Evolutionary conservation across 2,113 vertebrate genomes (phyloP), one percentile per base, ranked within the genome.

Genomic region (Haliaeetus leucogaster): DNA sequence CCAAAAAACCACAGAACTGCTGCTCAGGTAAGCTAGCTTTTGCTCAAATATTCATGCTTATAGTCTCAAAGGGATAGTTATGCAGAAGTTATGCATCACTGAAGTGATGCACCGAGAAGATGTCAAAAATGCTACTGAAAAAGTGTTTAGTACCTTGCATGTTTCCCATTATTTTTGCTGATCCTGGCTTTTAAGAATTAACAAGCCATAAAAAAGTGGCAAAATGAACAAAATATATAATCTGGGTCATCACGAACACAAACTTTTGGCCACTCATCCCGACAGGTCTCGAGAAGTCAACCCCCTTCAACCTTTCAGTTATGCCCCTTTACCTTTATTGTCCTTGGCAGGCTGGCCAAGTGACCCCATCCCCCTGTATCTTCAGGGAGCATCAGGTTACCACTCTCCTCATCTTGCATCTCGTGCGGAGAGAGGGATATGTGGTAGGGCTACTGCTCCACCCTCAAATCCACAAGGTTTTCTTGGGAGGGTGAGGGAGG

Each of bases 401-500:
- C 92, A 86, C 93, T 95, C 96, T 84, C 89, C 94, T 95, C 90
- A 94, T 72, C 95, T 92, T 90, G 93, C 79, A 95, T 73, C 88
- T 93, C 16, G 29, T 90, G 93, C 10, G 59, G 89, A 97, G 89
- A 94, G 93, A 85, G 91, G 87, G 91, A n/a, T 95, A 88, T 72
- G 90, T 92, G 91, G 70, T 58, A 95, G 96, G 86, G 93, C 93
- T 96, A 90, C 89, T 63, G 93, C 89, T 96, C 86, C 93, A 95
- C 96, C 93, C 89, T 92, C 91, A 94, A 50, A 95, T 89, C 93
- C 91, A 94, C 76, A 95, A 89, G 86, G 91, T 71, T 97, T 95
- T 92, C 95, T 80, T 96, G 96, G 89, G 90, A 92, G 91, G 68
- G 55, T 87, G 74, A 95, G 88, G 89, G 94, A 96, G 91, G 87